phyloP scores from a whole-genome alignment of 2,797 vertebrate species.

The Sebastes paucispinis region DNA sequence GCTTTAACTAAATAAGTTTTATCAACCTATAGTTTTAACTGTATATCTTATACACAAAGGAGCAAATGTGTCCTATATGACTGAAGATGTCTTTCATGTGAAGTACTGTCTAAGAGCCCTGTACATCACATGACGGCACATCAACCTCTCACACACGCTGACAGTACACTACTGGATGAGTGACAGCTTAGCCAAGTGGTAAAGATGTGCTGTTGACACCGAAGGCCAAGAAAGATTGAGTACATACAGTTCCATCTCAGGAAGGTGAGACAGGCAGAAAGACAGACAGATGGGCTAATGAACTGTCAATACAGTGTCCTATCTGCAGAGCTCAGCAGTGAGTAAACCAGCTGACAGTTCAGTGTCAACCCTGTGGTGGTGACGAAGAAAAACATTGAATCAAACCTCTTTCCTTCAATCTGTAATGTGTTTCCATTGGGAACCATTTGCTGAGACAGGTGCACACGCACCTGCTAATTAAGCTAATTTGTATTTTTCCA shows the following conservation, averaged over 20 bases:
- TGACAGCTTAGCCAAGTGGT: constrained; percentile 20
- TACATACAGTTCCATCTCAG: not conserved
- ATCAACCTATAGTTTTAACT: not conserved
- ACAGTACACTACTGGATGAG: not conserved
- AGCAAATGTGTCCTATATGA: not conserved
- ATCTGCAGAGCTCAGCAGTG: not conserved
- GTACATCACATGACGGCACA: not conserved
- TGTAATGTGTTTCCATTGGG: not conserved
- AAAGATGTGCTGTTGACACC: constrained; percentile 11
- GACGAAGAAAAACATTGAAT: not conserved
- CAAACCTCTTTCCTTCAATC: not conserved
- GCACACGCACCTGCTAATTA: constrained; percentile 28
- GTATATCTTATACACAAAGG: not conserved
- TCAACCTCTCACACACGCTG: not conserved
- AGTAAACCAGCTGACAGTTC: not conserved
- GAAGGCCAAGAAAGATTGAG: not conserved
- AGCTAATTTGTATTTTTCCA: constrained; percentile 19
- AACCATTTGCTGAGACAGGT: not conserved
- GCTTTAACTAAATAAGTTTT: not conserved
- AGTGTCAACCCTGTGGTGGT: not conserved
- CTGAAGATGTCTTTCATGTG: not conserved
- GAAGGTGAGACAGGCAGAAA: constrained; percentile 10
- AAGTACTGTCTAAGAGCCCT: not conserved
- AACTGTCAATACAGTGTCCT: constrained; percentile 21
- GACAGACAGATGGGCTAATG: constrained; percentile 15